Percentiles rank a stretch among this genome's conserved stretches.
Evolutionary conservation across 2,888 invertebrate genomes (phyloP).

Genomic region (Drosophila prolongata): DNA sequence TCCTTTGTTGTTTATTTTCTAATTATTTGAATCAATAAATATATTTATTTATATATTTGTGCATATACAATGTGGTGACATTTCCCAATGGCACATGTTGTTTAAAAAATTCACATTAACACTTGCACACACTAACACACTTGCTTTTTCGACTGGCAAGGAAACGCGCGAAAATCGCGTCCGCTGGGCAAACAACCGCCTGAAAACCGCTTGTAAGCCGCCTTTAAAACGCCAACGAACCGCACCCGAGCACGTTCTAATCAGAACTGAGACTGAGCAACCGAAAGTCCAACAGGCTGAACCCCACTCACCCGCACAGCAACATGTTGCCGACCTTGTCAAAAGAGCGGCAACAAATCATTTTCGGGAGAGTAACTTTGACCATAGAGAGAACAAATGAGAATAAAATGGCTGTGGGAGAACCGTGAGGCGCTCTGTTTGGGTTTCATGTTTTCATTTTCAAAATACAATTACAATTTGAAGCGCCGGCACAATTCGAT

Average conservation of each 20-base stretch:
- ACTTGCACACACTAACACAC: slow-evolving; percentile 13
- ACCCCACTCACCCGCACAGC: slow-evolving; percentile 7
- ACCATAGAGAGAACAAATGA: slow-evolving; percentile 2
- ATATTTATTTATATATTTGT: slow-evolving; percentile 51
- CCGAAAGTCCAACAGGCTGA: slow-evolving; percentile 60
- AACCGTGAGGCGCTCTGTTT: background rate
- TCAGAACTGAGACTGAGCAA: slow-evolving; percentile 70
- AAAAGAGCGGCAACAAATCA: slow-evolving; percentile 18
- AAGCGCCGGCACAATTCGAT: slow-evolving; percentile 42
- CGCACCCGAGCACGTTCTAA: slow-evolving; percentile 65
- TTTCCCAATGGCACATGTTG: slow-evolving; percentile 54
- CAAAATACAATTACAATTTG: slow-evolving; percentile 24
- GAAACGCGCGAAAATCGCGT: slow-evolving; percentile 38
- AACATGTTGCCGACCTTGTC: slow-evolving; percentile 76
- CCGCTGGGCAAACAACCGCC: background rate
- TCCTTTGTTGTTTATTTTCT: slow-evolving; percentile 5
- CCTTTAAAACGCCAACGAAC: slow-evolving; percentile 41
- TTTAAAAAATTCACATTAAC: slow-evolving; percentile 50
- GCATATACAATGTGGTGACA: slow-evolving; percentile 30
- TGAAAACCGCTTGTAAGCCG: slow-evolving; percentile 15
- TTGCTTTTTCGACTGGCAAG: slow-evolving; percentile 23
- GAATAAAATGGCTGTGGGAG: background rate
- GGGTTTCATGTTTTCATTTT: slow-evolving; percentile 34
- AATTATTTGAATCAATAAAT: slow-evolving; percentile 24
- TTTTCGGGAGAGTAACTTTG: slow-evolving; percentile 3